These are phyloP conservation scores for Epistrophe eligans DNA, from an alignment of 2,888 invertebrate genomes.

Conservation along the genomic window DNA sequence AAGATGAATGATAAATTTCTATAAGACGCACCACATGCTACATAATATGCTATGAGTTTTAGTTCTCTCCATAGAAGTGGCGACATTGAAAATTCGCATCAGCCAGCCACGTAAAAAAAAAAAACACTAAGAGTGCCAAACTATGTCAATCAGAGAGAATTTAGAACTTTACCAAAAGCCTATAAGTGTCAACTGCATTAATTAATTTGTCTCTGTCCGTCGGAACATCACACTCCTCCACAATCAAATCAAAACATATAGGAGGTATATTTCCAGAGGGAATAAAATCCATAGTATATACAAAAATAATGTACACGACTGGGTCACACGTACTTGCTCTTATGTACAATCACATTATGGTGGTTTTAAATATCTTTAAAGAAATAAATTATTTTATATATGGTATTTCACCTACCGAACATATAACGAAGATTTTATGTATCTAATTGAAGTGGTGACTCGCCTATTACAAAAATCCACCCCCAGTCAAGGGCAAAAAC, in stretches of 20 bases:
- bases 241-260: slow-evolving; percentile 50
- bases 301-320: slow-evolving; percentile 6
- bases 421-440: too few species aligned
- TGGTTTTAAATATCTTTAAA: too few species aligned
- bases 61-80: slow-evolving; percentile 19
- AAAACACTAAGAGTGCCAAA: not conserved
- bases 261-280: not conserved
- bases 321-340: not conserved
- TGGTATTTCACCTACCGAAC: too few species aligned
- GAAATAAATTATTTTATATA: too few species aligned
- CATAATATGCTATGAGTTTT: not conserved
- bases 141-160: slow-evolving; percentile 32
- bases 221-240: slow-evolving; percentile 32
- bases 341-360: too few species aligned
- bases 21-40: slow-evolving; percentile 14
- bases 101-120: slow-evolving; percentile 4
- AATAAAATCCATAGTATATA: slow-evolving; percentile 29
- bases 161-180: slow-evolving; percentile 48
- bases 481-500: too few species aligned
- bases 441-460: too few species aligned
- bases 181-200: slow-evolving; percentile 63
- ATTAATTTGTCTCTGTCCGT: slow-evolving; percentile 66
- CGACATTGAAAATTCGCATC: slow-evolving; percentile 60
- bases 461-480: too few species aligned
- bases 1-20: slow-evolving; percentile 65